A percentile compares a stretch with the other conserved stretches of the same genome.
Evolutionary conservation across 2,113 vertebrate species (phyloP).

Genomic region (Perca flavescens): DNA sequence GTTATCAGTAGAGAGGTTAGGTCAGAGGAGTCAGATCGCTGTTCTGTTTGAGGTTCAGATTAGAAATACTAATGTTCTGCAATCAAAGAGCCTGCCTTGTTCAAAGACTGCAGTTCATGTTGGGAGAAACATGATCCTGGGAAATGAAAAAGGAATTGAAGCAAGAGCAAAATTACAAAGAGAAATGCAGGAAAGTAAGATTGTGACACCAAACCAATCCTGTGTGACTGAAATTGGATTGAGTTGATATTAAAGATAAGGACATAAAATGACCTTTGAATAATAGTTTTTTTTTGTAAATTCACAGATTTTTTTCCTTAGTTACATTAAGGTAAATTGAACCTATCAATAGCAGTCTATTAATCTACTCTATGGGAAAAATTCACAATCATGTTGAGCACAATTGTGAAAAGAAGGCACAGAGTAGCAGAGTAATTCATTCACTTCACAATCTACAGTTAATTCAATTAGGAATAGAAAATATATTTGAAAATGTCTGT

Average conservation of each 20-base stretch:
- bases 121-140: conserved; percentile 28
- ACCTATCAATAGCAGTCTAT: conserved; percentile 2
- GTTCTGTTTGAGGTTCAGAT: conserved; percentile 30
- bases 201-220: background rate
- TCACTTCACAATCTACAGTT: background rate
- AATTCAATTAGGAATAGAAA: conserved; percentile 9
- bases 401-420: background rate
- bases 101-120: conserved; percentile 29
- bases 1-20: conserved; percentile 47
- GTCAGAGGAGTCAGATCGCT: conserved; percentile 51
- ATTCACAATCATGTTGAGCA: background rate
- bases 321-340: background rate
- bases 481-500: conserved; percentile 6
- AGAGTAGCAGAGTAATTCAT: background rate
- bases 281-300: background rate
- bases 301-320: background rate
- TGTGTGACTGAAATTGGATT: conserved; percentile 13
- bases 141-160: conserved; percentile 17
- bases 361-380: background rate
- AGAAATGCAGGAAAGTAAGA: conserved; percentile 15
- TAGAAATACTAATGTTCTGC: conserved; percentile 32
- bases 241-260: conserved; percentile 8
- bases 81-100: conserved; percentile 54
- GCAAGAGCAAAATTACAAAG: conserved; percentile 36
- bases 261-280: conserved; percentile 26